Evolutionary conservation across 2,113 vertebrate species (phyloP).

Genomic region (Coturnix japonica): DNA sequence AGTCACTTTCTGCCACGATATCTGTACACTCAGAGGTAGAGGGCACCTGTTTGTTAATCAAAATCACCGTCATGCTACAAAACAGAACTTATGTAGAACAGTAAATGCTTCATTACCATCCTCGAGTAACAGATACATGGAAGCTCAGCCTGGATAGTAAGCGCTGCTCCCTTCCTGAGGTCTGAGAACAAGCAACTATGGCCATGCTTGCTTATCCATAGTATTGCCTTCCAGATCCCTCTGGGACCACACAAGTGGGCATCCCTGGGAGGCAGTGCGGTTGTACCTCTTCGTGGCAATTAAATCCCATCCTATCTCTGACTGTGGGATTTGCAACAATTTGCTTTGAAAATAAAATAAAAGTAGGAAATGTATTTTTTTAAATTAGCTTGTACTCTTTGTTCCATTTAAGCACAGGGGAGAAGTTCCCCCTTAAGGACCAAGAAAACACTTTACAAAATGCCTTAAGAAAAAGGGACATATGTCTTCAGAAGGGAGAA

Average conservation of each 20-base stretch:
- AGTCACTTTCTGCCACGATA: constrained; percentile 24
- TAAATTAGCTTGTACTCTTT: neutral
- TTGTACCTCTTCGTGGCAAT: neutral
- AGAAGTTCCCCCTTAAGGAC: neutral
- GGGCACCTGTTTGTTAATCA: neutral
- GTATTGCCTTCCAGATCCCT: neutral
- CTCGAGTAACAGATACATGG: neutral
- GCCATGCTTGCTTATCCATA: neutral
- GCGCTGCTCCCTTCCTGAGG: neutral
- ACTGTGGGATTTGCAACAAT: neutral
- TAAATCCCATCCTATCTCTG: neutral
- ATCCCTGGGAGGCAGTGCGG: neutral
- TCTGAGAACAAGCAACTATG: neutral
- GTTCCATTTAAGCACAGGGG: neutral
- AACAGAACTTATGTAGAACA: neutral
- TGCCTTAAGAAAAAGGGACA: neutral
- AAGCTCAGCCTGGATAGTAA: neutral
- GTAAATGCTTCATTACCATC: neutral
- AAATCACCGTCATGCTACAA: constrained; percentile 19
- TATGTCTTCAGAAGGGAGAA: neutral
- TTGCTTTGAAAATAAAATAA: neutral
- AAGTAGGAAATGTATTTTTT: neutral
- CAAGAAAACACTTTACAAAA: neutral
- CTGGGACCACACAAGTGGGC: neutral
- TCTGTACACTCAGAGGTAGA: neutral